Base-by-base conservation (phyloP, 2,888 invertebrate genomes). In the Platycheirus albimanus region DNA sequence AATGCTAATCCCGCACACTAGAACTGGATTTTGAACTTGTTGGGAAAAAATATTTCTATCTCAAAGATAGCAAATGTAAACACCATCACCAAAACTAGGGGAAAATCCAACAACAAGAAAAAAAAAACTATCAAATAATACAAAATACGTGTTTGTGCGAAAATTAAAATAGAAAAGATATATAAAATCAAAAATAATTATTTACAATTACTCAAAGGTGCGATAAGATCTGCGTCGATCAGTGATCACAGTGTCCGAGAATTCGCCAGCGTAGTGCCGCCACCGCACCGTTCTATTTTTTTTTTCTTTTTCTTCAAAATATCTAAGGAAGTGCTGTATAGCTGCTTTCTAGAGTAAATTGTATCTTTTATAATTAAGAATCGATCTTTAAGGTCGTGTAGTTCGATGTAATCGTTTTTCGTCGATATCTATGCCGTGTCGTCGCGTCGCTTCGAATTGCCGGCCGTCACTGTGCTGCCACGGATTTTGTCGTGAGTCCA, bases 401-500 rank as follows among this genome's bases (percentile, higher is more conserved):
- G 8, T 33, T 24, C 45, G 19, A 67, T 30, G 67, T 51, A 8
- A 30, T 19, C 20, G 52, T 61, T 1, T 11, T 24, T 51, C 28
- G 63, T 63, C n/a, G 47, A 20, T 20, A n/a, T n/a, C n/a, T n/a
- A 49, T 3, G 19, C 17, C 4, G 19, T n/a, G 15, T 1, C n/a
- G 28, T 28, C 28, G 51, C 2, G 4, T 10, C 8, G 13, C 15
- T 30, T 4, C 24, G n/a, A n/a, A n/a, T n/a, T n/a, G n/a, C n/a
- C n/a, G n/a, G n/a, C n/a, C n/a, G n/a, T n/a, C n/a, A n/a, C n/a
- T n/a, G n/a, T 13, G 4, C 13, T 24, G 56, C 38, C 38, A 56
- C 56, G 38, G 56, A 13, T 24, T 8, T 54, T 49, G 74, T 74
- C 71, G 78, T 83, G 83, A 83, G 78, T 83, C 78, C 83, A 78